Percentiles rank a stretch among this genome's conserved stretches.
phyloP scores from a whole-genome alignment of 2,113 vertebrate genomes.

The Ibidorhyncha struthersii region DNA sequence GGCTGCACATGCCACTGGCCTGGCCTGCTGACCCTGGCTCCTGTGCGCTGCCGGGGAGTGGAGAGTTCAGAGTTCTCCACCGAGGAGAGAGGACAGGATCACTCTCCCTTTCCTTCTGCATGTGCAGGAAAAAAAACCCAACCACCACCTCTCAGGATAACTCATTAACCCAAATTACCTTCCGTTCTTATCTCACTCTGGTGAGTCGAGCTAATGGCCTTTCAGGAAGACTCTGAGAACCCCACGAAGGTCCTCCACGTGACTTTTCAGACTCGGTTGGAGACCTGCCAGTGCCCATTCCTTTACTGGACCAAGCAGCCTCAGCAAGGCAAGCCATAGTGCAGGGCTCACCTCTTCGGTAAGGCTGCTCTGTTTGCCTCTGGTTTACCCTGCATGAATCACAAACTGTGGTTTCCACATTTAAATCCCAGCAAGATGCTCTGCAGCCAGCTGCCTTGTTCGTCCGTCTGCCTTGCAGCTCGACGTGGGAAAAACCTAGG shows the following conservation, averaged over 20 bases:
- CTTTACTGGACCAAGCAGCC: neutral
- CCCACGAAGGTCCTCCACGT: neutral
- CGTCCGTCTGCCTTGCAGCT: neutral
- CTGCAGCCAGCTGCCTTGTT: neutral
- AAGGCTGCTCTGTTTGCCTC: neutral
- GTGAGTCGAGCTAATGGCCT: neutral
- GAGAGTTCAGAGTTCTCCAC: neutral
- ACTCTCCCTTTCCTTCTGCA: neutral
- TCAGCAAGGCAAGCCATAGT: neutral
- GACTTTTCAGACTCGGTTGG: neutral
- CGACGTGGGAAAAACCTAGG: neutral
- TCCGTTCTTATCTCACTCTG: neutral
- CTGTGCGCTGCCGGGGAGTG: fast-evolving
- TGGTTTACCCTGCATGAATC: neutral
- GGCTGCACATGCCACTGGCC: neutral
- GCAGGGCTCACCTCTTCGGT: neutral
- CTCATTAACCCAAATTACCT: slow-evolving; percentile 41
- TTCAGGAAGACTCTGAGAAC: neutral
- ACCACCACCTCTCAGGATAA: neutral
- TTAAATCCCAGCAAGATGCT: neutral
- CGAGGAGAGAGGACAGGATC: neutral
- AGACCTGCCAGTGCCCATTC: neutral
- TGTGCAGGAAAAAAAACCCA: neutral
- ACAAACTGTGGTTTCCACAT: neutral
- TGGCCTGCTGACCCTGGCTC: neutral